Evolutionary conservation across 1,140 invertebrate species (phyloP).

Genomic region (Magallana angulata): DNA sequence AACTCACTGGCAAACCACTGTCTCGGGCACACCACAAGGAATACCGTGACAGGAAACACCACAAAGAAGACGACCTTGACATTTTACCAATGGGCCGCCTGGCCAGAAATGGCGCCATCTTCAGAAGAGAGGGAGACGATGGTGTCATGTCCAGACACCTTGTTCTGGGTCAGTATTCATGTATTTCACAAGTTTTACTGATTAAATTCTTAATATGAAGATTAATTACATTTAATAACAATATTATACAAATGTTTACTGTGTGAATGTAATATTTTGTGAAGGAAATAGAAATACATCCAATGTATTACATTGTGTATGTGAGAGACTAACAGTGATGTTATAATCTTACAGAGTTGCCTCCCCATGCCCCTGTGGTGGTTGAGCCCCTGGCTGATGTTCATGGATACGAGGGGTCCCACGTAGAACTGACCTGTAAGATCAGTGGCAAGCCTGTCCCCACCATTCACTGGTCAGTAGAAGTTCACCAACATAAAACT

Average conservation of each 20-base stretch:
- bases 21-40: constrained; percentile 91
- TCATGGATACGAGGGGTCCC: constrained; percentile 73
- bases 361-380: constrained; percentile 75
- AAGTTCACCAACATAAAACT: neutral
- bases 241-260: too few relatives aligned
- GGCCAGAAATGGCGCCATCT: constrained; percentile 76
- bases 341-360: constrained; percentile 68
- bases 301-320: too few relatives aligned
- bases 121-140: constrained; percentile 74
- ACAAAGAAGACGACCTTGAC: constrained; percentile 81
- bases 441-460: constrained; percentile 75
- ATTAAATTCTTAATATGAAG: too few relatives aligned
- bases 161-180: constrained; percentile 72
- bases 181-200: too few relatives aligned
- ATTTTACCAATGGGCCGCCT: constrained; percentile 76
- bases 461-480: constrained; percentile 74
- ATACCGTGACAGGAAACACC: constrained; percentile 92
- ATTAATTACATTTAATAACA: too few relatives aligned
- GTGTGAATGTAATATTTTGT: too few relatives aligned
- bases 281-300: too few relatives aligned
- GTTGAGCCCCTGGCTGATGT: constrained; percentile 69
- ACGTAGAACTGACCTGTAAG: constrained; percentile 73
- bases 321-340: too few relatives aligned
- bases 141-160: constrained; percentile 76
- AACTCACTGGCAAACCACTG: constrained; percentile 79